phyloP scores from a whole-genome alignment of 2,888 invertebrate species.

The Stenodema calcarata region DNA sequence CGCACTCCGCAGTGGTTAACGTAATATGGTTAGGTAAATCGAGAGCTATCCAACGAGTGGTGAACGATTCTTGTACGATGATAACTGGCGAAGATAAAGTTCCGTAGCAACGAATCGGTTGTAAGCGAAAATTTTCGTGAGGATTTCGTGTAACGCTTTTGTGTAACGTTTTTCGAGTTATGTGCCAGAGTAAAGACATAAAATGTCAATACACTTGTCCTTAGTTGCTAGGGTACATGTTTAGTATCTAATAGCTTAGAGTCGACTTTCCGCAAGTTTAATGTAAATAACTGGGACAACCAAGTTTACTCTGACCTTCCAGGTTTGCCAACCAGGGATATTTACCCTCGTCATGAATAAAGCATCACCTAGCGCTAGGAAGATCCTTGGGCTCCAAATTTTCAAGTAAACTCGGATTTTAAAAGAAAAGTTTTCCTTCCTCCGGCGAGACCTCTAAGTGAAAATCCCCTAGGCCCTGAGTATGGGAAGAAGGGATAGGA shows the following conservation, averaged over 20 bases:
- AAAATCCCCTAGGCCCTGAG: background rate
- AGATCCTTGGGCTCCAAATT: background rate
- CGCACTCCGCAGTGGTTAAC: too few relatives aligned
- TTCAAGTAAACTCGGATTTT: conserved; percentile 36
- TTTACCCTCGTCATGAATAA: conserved; percentile 16
- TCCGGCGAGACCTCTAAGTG: background rate
- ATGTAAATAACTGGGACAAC: background rate
- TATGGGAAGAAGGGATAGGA: background rate
- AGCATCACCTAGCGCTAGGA: background rate
- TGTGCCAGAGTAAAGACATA: too few relatives aligned
- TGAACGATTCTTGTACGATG: too few relatives aligned
- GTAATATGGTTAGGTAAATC: too few relatives aligned
- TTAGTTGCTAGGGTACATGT: too few relatives aligned
- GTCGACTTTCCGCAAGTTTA: background rate
- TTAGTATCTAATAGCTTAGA: background rate
- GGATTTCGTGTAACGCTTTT: too few relatives aligned
- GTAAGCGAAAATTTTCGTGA: too few relatives aligned
- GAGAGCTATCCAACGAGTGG: too few relatives aligned
- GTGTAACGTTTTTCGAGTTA: too few relatives aligned
- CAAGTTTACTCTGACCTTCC: background rate
- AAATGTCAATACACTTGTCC: too few relatives aligned
- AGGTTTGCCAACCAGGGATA: background rate
- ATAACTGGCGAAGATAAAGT: too few relatives aligned
- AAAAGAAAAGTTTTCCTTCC: conserved; percentile 11
- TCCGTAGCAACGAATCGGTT: too few relatives aligned